Evolutionary conservation across 2,888 invertebrate species (phyloP).

Genomic region (Thelaira solivaga): DNA sequence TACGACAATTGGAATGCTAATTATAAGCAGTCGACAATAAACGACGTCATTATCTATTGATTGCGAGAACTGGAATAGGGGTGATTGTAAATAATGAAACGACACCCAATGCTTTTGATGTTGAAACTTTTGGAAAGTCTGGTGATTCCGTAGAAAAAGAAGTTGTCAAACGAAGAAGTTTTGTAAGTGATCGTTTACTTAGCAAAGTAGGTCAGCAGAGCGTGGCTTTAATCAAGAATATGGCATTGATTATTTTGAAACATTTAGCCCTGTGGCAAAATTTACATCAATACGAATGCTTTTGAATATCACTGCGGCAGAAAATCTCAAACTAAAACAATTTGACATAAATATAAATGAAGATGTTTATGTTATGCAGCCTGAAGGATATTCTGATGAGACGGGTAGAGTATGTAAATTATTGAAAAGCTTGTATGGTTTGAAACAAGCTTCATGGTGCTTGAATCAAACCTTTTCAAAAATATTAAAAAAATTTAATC

Average conservation of each 20-base stretch:
- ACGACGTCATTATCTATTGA: too few relatives aligned
- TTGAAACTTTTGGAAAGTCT: constrained; percentile 9
- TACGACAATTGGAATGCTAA: too few relatives aligned
- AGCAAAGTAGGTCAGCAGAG: constrained; percentile 1
- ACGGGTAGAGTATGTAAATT: constrained; percentile 59
- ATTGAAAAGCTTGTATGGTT: constrained; percentile 63
- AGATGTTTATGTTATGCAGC: constrained; percentile 57
- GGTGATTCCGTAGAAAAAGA: neutral
- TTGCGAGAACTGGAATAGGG: too few relatives aligned
- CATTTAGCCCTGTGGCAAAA: too few relatives aligned
- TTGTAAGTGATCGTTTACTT: constrained; percentile 28
- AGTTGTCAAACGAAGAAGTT: too few relatives aligned
- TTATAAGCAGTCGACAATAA: too few relatives aligned
- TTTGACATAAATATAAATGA: constrained; percentile 53
- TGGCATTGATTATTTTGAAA: too few relatives aligned
- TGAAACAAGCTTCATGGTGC: constrained; percentile 65
- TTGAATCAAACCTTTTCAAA: constrained; percentile 65
- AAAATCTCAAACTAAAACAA: constrained; percentile 47
- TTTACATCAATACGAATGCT: constrained; percentile 49
- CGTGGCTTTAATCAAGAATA: too few relatives aligned
- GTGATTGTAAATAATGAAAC: constrained; percentile 8
- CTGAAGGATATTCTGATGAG: constrained; percentile 58
- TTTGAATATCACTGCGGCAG: constrained; percentile 35
- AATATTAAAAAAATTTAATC: constrained; percentile 62
- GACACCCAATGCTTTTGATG: neutral